Percentiles rank a stretch among this genome's conserved stretches.
phyloP scores from a whole-genome alignment of 2,888 invertebrate species.

The Pterostichus niger region DNA sequence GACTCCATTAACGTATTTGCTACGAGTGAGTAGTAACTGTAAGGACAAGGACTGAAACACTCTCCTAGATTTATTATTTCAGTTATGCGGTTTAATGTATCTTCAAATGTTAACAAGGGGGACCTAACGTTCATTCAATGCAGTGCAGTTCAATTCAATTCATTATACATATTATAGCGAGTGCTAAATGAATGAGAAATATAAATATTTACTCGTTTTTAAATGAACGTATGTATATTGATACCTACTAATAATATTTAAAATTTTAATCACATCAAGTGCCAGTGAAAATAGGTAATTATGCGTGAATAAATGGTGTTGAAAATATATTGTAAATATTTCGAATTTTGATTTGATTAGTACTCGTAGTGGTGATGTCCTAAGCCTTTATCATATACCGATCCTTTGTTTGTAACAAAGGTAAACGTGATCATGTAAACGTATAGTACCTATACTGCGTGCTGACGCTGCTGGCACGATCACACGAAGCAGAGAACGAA shows the following conservation, averaged over 20 bases:
- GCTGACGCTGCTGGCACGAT: neutral
- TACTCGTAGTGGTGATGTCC: neutral
- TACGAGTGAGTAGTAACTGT: slow-evolving; percentile 59
- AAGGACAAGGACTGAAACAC: slow-evolving; percentile 64
- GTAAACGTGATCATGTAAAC: too few relatives aligned
- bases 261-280: neutral
- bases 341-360: neutral
- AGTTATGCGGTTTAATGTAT: slow-evolving; percentile 60
- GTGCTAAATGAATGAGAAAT: too few relatives aligned
- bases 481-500: slow-evolving; percentile 21
- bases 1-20: slow-evolving; percentile 65
- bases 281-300: slow-evolving; percentile 3
- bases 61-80: slow-evolving; percentile 64
- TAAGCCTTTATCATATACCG: neutral
- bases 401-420: slow-evolving; percentile 64
- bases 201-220: too few relatives aligned
- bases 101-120: slow-evolving; percentile 60
- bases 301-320: slow-evolving; percentile 2
- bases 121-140: slow-evolving; percentile 2
- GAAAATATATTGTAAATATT: slow-evolving; percentile 15
- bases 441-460: neutral
- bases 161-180: too few relatives aligned
- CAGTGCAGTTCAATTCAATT: too few relatives aligned
- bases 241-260: slow-evolving; percentile 1
- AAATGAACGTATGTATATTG: too few relatives aligned